Evolutionary conservation across 2,888 invertebrate species (phyloP), one percentile per base, ranked within the genome.

Genomic region (Maniola hyperantus): DNA sequence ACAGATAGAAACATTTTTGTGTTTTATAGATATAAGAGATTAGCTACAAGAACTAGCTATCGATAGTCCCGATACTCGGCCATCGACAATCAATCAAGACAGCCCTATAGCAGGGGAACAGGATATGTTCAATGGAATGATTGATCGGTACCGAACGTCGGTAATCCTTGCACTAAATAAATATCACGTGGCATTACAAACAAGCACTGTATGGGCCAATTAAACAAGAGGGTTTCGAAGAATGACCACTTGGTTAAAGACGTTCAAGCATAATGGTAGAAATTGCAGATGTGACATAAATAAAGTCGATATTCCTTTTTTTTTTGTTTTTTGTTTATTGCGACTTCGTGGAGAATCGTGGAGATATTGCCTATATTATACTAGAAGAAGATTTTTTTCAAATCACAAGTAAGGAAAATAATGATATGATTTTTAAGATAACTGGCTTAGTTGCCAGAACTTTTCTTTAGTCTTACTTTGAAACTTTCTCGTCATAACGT

Each of bases 51-150:
- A 26, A 26, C 26, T 26, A 26, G 26, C 13, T 55, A 73, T 74
- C 72, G 68, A 72, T 73, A 61, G 67, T 75, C 71, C 78, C 79
- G 77, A 77, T 77, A 76, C 34, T 60, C 60, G 71, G 68, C 64
- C 72, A 77, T 80, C 79, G 77, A 79, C 71, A 76, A 20, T 33
- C 34, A 62, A 62, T 71, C 67, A 48, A 64, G 65, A 61, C 83
- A 77, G 65, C 89, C 77, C 90, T 91, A 90, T 69, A 67, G 78
- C 79, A 79, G 82, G 87, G 86, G 86, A 87, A 90, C 92, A 92
- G 92, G 91, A 92, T 91, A 91, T 85, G 82, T 88, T 90, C 91
- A 92, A 92, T 92, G 89, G 85, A 79, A 92, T 91, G 92, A 92
- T 92, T 91, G 91, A 92, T 91, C 90, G 90, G 85, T 80, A 82